Evolutionary conservation across 1,140 invertebrate genomes (phyloP), one percentile per base, ranked within the genome.

Genomic region (Dinothrombium tinctorium): DNA sequence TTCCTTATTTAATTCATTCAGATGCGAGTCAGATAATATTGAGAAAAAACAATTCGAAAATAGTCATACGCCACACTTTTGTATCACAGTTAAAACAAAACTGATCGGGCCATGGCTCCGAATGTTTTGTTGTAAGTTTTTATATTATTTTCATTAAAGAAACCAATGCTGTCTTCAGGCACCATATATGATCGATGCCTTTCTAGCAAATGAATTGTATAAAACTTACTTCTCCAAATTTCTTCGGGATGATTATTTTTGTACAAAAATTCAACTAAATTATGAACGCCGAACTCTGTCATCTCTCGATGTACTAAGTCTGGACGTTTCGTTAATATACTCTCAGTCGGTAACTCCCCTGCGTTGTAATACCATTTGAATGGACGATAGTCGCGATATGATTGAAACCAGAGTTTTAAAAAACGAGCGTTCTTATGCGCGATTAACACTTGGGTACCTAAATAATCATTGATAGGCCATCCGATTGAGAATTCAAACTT

Each of bases 401-500:
- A 54, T 17, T 54, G 42, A 17, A 54, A 42, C 52, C 51, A 57
- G 1, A 48, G 24, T 29, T 37, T 37, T 21, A 57, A 24, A 46
- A 56, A 56, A 29, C 55, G 42, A 7, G 55, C 52, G 40, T 55
- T 47, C 37, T 46, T 46, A 42, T 56, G 50, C 5, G 51, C 53
- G 20, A 56, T 44, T 19, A 56, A 26, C 12, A 56, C 44, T 32
- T 56, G 55, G 23, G 47, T 52, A 28, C 51, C 51, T 15, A 53
- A 33, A 40, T 45, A 47, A 31, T 50, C 43, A 23, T 42, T 39
- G 2, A 41, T 43, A 2, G 50, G 50, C 60, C 59, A 61, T 7
- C 57, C 61, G 21, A 62, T 23, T 6, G 51, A 46, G 49, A 59
- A 56, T 50, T 60, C 59, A 46, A 52, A 60, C 33, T 47, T 47